Base-by-base conservation (phyloP, 2,113 vertebrate genomes). In the Nesogale talazaci region DNA sequence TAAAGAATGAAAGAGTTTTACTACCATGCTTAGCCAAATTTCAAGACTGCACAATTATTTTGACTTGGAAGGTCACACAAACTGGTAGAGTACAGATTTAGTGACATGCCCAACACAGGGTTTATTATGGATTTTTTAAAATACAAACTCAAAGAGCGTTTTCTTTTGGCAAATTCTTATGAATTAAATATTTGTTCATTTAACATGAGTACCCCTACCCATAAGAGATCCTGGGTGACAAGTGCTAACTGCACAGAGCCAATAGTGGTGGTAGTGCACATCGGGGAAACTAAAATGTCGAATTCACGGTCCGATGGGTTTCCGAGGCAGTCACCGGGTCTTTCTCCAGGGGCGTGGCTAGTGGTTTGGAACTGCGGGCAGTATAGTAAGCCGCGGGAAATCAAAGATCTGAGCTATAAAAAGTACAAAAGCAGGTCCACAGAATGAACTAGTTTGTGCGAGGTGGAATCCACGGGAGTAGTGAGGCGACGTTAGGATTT, bases 101-200 rank as follows among this genome's bases (percentile, higher is more conserved):
- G 31, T 4, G 52, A 9, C 10, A 69, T 31, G 34, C 10, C 61
- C 88, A 83, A 93, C 57, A 59, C 0, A 59, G 31, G 56, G 76
- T 56, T 81, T 38, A 83, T 6, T 38, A 69, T 8, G 46, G 23
- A 36, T 77, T 79, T 34, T 59, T 17, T 12, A 6, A 46, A 4
- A 57, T 36, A 83, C 2, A 87, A 36, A 69, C 3, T 67, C 23
- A 29, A 82, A 92, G 19, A 27, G 12, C 72, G 77, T 63, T 36
- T 86, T 78, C 27, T 57, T 82, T 46, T 20, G 1, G 0, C 56
- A 76, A 83, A n/a, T 89, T 87, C 25, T 75, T 69, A 59, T n/a
- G 20, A 91, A 85, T 67, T 93, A 84, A 93, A 22, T 72, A 56
- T 67, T 89, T 92, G 70, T 86, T 94, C 59, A 36, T 61, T 65